phyloP scores from a whole-genome alignment of 2,113 vertebrate species.

The Menura novaehollandiae region DNA sequence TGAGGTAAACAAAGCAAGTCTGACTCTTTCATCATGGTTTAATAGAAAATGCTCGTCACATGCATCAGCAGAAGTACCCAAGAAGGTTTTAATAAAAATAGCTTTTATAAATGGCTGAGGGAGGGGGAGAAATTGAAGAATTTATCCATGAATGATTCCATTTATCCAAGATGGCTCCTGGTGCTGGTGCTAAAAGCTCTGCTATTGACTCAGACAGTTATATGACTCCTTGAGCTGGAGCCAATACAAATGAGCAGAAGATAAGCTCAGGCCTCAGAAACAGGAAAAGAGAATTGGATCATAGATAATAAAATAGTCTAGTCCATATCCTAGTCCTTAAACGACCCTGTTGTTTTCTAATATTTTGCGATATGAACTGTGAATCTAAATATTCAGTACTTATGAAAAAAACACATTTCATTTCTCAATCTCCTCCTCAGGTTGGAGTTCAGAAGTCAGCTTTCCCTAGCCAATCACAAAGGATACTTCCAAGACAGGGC shows the following conservation, averaged over 20 bases:
- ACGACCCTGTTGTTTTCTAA: neutral
- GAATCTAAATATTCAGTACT: neutral
- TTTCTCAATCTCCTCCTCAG: neutral
- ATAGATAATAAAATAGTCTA: neutral
- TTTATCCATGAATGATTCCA: neutral
- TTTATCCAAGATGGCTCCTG: slow-evolving; percentile 37
- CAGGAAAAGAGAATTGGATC: neutral
- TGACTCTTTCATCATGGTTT: neutral
- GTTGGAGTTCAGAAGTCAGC: neutral
- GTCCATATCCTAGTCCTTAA: neutral
- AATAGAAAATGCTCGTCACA: slow-evolving; percentile 25
- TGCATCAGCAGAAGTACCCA: slow-evolving; percentile 7
- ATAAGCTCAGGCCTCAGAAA: neutral
- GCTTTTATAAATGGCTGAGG: neutral
- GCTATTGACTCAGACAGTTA: neutral
- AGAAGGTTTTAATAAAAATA: slow-evolving; percentile 33
- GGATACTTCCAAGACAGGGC: neutral
- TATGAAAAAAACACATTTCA: neutral
- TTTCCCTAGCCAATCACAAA: neutral
- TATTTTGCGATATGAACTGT: neutral
- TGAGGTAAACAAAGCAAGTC: slow-evolving; percentile 42
- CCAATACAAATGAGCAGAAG: neutral
- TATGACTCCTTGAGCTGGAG: neutral
- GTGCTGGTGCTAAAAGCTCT: slow-evolving; percentile 1
- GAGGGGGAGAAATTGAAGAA: neutral